Evolutionary conservation across 2,888 invertebrate genomes (phyloP), one percentile per base, ranked within the genome.

Genomic region (Plagiodera versicolora): DNA sequence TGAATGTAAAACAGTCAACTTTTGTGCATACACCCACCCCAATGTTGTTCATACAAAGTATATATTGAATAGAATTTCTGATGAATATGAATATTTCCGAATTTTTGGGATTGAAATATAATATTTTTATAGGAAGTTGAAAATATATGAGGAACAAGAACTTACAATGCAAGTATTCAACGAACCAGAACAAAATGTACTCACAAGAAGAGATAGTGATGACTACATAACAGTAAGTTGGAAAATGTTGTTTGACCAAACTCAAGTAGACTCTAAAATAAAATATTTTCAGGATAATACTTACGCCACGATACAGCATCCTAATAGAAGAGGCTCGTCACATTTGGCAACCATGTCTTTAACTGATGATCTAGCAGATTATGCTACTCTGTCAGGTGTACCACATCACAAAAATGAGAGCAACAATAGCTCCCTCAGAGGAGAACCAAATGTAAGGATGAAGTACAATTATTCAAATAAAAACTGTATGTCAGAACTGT

Each of bases 81-180:
- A n/a, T n/a, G n/a, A n/a, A n/a, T n/a, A n/a, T n/a, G n/a, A n/a
- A n/a, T n/a, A n/a, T n/a, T n/a, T n/a, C n/a, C n/a, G n/a, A n/a
- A n/a, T n/a, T n/a, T n/a, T n/a, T n/a, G n/a, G n/a, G n/a, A n/a
- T 20, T 39, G 28, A 50, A 50, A 9, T 47, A 69, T 19, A 50
- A 20, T 54, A 57, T 53, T 46, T 48, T 75, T 76, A 1, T 67
- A 90, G 89, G 73, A 94, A 94, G 82, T 81, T 94, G 20, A 87
- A 94, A 75, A 86, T 94, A 0, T 95, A 95, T 70, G 94, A 95
- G 79, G 94, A 95, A 71, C 94, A 95, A 80, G 94, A 95, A 80
- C 82, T 95, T 58, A 94, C 94, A 28, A 95, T 95, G 95, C 93
- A 94, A 79, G 94, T 95, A 17, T 94, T 94, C 75, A 89, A 89